phyloP scores from a whole-genome alignment of 1,140 invertebrate genomes.

The Brachionus plicatilis region DNA sequence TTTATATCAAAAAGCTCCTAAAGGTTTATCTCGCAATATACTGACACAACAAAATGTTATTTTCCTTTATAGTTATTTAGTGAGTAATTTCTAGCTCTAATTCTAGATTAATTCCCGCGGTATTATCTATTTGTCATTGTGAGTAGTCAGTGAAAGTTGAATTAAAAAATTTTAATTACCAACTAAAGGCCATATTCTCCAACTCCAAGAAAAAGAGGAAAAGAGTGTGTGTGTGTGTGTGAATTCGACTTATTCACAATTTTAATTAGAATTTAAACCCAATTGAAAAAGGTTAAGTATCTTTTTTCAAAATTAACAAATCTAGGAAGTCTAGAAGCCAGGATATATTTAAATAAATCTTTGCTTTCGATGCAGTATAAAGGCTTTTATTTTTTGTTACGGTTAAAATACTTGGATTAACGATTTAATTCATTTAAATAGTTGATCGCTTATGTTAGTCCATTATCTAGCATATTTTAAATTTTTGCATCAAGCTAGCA shows the following conservation, averaged over 20 bases:
- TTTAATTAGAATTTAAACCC: conserved; percentile 25
- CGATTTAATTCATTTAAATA: background rate
- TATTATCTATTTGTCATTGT: background rate
- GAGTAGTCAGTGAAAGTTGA: background rate
- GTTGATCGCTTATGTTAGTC: background rate
- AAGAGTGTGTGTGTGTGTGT: background rate
- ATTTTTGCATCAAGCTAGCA: background rate
- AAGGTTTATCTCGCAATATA: background rate
- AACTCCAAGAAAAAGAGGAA: background rate
- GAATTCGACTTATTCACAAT: background rate
- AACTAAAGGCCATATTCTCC: background rate
- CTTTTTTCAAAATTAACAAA: conserved; percentile 17
- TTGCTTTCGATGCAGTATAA: background rate
- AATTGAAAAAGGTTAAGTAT: background rate
- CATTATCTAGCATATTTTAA: background rate
- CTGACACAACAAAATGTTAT: background rate
- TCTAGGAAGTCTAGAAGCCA: background rate
- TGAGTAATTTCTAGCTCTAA: background rate
- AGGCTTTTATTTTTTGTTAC: background rate
- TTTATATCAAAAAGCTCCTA: background rate
- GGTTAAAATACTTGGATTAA: background rate
- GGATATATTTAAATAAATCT: conserved; percentile 6
- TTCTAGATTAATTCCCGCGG: background rate
- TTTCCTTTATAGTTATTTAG: background rate
- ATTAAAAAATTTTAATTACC: conserved; percentile 2